These are phyloP conservation scores for Seira ritae DNA, from an alignment of 2,888 invertebrate genomes.

Conservation along the genomic window DNA sequence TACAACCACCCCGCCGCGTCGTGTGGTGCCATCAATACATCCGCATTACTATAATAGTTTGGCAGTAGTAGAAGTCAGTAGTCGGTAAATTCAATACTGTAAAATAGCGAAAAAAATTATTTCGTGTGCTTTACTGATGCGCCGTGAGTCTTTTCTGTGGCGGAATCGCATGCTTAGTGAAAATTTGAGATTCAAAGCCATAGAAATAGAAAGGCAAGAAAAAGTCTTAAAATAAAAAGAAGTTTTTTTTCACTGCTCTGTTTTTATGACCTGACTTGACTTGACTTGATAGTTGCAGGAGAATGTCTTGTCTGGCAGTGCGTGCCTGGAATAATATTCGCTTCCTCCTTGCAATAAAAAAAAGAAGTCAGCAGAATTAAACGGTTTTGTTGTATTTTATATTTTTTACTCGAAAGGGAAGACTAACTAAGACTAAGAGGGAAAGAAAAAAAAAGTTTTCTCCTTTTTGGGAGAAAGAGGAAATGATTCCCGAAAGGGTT, in stretches of 20 bases:
- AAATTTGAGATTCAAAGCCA: conserved; percentile 52
- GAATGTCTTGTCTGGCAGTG: conserved; percentile 55
- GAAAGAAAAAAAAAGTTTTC: not conserved
- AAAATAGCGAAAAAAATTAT: not conserved
- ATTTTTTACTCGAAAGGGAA: no score
- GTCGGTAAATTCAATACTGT: not conserved
- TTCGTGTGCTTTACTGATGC: not conserved
- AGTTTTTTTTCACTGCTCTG: not conserved
- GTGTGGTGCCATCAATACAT: not conserved
- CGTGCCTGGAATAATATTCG: conserved; percentile 55
- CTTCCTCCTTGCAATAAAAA: not conserved
- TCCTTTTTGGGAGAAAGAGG: not conserved
- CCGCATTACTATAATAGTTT: not conserved
- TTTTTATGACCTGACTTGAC: conserved; percentile 36
- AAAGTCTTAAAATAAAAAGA: not conserved
- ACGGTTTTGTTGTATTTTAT: not conserved
- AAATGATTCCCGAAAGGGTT: conserved; percentile 3
- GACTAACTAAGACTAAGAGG: not conserved
- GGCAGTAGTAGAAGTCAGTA: not conserved
- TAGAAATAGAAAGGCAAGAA: conserved; percentile 1
- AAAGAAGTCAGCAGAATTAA: not conserved
- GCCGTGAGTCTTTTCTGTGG: not conserved
- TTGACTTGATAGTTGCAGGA: conserved; percentile 48
- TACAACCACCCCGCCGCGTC: no score
- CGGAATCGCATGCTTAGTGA: conserved; percentile 56